Evolutionary conservation across 2,113 vertebrate genomes (phyloP), one percentile per base, ranked within the genome.

Genomic region (Stigmatopora argus): DNA sequence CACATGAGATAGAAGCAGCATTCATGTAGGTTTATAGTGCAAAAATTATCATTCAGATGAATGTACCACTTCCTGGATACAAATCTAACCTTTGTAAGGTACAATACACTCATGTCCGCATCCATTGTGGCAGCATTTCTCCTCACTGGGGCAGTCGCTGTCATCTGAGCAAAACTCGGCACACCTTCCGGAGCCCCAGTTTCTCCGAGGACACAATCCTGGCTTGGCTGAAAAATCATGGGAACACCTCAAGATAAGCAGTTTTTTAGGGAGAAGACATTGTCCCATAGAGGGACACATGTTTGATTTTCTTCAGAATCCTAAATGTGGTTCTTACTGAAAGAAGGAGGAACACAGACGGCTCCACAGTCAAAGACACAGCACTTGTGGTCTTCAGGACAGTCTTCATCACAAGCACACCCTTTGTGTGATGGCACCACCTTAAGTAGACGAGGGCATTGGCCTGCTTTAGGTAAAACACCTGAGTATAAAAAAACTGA

Each of bases 61-160:
- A 46, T 13, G 6, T 11, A 1, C 18, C 26, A 41, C 7, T 41
- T 9, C 31, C 41, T 47, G 57, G 34, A 13, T 2, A 49, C 15
- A 34, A 5, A 53, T 59, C 69, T 61, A 31, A 91, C 91, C 90
- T 85, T 19, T 83, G 74, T 90, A 79, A 3, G 90, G 89, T n/a
- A 51, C 21, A 1, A 69, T 83, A 61, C 91, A 92, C 49, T 80
- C 48, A 19, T 91, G 88, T 5, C 90, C 90, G 73, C 91, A 92
- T 23, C 90, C 90, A 21, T 90, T 92, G 66, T 38, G 35, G 81
- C 92, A 92, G 82, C 91, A 92, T 74, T 91, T 91, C 38, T 90
- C 74, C 17, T 80, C 18, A 1, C 31, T 18, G 2, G 86, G 81
- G 52, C 92, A 92, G 57, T 91, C 74, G 0, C 63, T 80, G 83